phyloP scores from a whole-genome alignment of 2,888 invertebrate genomes.

The Argyresthia albistria region DNA sequence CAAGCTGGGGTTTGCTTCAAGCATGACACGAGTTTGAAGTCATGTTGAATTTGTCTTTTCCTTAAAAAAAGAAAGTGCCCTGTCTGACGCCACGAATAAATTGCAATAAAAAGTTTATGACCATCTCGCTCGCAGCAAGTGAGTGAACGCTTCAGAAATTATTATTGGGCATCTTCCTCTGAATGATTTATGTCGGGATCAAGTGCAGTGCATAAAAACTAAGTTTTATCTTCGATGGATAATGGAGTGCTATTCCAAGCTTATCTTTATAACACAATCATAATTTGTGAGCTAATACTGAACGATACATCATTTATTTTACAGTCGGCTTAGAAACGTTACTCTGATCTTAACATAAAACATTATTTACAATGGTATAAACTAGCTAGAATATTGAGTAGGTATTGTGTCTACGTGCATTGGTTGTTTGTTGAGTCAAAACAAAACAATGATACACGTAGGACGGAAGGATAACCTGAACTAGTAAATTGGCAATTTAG shows the following conservation, averaged over 20 bases:
- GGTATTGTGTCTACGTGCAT: background rate
- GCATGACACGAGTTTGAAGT: constrained; percentile 34
- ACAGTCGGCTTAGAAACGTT: no score
- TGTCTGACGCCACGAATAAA: constrained; percentile 35
- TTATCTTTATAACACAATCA: no score
- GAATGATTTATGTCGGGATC: background rate
- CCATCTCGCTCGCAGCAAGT: constrained; percentile 9
- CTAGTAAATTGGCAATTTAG: constrained; percentile 62
- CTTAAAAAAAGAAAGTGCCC: constrained; percentile 32
- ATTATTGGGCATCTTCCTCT: constrained; percentile 20
- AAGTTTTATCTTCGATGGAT: background rate
- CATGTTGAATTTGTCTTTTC: constrained; percentile 1
- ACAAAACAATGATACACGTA: background rate
- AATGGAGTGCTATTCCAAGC: no score
- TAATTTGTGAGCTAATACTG: no score
- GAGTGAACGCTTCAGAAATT: background rate
- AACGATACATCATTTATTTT: no score
- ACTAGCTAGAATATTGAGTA: no score
- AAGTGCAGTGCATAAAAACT: constrained; percentile 1
- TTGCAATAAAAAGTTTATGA: constrained; percentile 66
- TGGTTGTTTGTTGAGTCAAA: background rate
- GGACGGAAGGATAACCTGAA: constrained; percentile 30
- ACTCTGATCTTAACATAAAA: no score
- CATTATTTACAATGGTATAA: no score
- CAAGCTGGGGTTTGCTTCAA: constrained; percentile 48